Conservation (phyloP, 1,140 invertebrate species). For the Apocrypta bakeri region DNA sequence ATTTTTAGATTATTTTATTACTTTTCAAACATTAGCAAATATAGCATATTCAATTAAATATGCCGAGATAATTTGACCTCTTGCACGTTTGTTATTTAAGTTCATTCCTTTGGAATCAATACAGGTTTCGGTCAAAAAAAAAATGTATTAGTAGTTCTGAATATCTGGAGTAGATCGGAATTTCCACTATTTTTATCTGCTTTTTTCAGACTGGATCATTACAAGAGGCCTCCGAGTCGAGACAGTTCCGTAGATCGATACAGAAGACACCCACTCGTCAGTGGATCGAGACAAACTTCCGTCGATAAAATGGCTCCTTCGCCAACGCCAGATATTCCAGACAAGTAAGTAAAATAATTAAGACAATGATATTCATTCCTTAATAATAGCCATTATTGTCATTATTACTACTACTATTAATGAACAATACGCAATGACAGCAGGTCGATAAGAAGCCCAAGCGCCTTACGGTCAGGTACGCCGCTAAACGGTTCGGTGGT, state of each 20-base stretch:
- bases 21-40: too few species aligned
- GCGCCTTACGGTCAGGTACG: constrained; percentile 71
- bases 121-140: too few species aligned
- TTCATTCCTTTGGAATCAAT: too few species aligned
- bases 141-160: too few species aligned
- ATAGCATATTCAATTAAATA: too few species aligned
- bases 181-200: constrained; percentile 47
- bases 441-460: constrained; percentile 73
- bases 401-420: too few species aligned
- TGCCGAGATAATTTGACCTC: too few species aligned
- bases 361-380: background rate
- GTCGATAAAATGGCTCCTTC: constrained; percentile 77
- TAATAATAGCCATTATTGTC: too few species aligned
- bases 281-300: constrained; percentile 83
- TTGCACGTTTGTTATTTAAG: too few species aligned
- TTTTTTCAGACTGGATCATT: constrained; percentile 94
- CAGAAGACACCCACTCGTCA: constrained; percentile 74
- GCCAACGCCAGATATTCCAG: constrained; percentile 70
- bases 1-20: too few species aligned
- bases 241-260: constrained; percentile 91
- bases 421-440: background rate
- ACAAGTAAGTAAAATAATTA: constrained; percentile 63
- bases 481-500: constrained; percentile 69
- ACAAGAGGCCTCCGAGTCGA: constrained; percentile 90
- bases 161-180: too few species aligned